A percentile compares a stretch with the other conserved stretches of the same genome.
These are phyloP conservation scores for Pitangus sulphuratus DNA, from an alignment of 2,797 vertebrate genomes.

Conservation along the genomic window DNA sequence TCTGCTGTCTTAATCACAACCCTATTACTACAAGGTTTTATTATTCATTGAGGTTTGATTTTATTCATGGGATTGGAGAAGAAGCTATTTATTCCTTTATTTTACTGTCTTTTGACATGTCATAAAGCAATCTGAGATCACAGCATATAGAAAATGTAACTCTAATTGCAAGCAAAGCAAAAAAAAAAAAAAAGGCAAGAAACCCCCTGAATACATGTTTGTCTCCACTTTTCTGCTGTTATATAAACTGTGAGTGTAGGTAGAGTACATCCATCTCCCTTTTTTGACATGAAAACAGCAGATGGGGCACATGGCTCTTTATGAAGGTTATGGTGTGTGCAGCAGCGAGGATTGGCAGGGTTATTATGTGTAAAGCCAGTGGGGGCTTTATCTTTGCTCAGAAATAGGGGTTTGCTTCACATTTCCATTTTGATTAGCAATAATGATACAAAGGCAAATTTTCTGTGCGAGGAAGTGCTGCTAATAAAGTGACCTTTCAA, in stretches of 20 bases:
- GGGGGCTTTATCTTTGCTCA: conserved; percentile 49
- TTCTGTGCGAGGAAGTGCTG: conserved; percentile 44
- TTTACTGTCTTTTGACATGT: neutral
- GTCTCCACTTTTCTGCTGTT: conserved; percentile 3
- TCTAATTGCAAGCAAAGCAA: neutral
- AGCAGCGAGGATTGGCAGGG: conserved; percentile 48
- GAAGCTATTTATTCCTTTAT: conserved; percentile 32
- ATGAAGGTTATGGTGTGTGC: conserved; percentile 44
- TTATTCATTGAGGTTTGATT: conserved; percentile 61
- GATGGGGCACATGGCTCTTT: conserved; percentile 59
- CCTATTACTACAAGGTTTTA: conserved; percentile 48
- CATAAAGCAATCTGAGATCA: neutral
- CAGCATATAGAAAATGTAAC: neutral
- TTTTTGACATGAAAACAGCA: conserved; percentile 55
- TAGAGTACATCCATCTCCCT: conserved; percentile 35
- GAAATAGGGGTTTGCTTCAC: conserved; percentile 40
- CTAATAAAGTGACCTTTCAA: conserved; percentile 72
- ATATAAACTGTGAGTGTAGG: neutral
- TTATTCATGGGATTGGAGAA: conserved; percentile 37
- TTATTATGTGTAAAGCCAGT: conserved; percentile 59
- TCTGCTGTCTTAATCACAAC: conserved; percentile 61
- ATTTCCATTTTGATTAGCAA: conserved; percentile 71
- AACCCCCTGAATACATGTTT: neutral
- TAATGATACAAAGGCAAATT: conserved; percentile 68
- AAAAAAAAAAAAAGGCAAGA: neutral